Evolutionary conservation across 2,113 vertebrate genomes (phyloP).

Genomic region (Forbesichthys agassizii): DNA sequence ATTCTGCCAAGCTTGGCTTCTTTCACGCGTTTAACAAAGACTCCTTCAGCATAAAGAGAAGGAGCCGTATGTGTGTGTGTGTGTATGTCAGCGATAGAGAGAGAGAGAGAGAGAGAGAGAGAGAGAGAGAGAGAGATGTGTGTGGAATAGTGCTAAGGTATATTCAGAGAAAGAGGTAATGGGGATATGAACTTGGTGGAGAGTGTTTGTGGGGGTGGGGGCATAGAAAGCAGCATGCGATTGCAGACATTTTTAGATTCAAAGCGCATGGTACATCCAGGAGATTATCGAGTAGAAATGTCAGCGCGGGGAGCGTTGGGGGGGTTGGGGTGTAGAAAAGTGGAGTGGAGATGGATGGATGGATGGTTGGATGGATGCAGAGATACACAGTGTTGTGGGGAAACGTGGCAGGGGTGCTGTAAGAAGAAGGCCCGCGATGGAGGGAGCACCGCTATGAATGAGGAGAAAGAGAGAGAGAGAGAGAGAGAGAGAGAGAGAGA

Average conservation of each 20-base stretch:
- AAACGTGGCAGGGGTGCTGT: not conserved
- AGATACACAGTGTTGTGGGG: not conserved
- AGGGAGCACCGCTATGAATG: not conserved
- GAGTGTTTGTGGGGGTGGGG: not conserved
- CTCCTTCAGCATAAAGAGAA: slow-evolving; percentile 30
- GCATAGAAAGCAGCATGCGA: slow-evolving; percentile 13
- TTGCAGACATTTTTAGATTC: slow-evolving; percentile 54
- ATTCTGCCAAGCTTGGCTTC: slow-evolving; percentile 44
- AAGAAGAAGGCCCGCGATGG: too few relatives aligned
- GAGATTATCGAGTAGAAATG: slow-evolving; percentile 72
- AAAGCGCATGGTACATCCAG: slow-evolving; percentile 56
- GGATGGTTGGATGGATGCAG: not conserved
- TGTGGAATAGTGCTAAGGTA: slow-evolving; percentile 5
- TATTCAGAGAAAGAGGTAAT: not conserved
- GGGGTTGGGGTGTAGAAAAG: not conserved
- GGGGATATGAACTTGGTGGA: too few relatives aligned
- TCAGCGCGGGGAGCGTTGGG: slow-evolving; percentile 41
- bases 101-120: slow-evolving; percentile 1
- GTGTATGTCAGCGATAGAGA: not conserved
- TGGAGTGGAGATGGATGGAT: not conserved
- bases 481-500: not conserved
- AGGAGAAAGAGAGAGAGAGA: not conserved
- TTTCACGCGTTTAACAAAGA: slow-evolving; percentile 61
- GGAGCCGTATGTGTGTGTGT: not conserved
- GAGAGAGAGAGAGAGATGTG: not conserved